Conservation (phyloP, 2,113 vertebrate species). For the Malurus alboscapulatus region DNA sequence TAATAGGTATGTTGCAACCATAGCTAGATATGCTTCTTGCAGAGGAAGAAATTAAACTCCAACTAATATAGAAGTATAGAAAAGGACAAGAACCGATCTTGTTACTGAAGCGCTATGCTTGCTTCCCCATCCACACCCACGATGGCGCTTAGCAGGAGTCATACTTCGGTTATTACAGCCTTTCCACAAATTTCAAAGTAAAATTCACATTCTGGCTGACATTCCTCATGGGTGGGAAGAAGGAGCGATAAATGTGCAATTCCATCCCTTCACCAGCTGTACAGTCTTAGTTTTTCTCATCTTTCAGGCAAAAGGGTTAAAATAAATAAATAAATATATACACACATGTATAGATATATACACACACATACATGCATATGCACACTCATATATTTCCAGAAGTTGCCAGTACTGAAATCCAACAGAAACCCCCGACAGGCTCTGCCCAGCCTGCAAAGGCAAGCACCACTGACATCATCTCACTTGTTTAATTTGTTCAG, state of each 20-base stretch:
- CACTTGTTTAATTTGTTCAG: background rate
- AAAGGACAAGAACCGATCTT: background rate
- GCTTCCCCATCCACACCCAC: background rate
- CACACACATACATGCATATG: fast-evolving
- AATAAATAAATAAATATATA: background rate
- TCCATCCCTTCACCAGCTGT: background rate
- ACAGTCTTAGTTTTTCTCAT: background rate
- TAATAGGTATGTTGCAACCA: background rate
- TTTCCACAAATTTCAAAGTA: background rate
- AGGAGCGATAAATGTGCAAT: background rate
- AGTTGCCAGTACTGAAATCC: background rate
- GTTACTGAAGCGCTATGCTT: background rate
- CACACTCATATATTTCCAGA: background rate
- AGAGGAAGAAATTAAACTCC: background rate
- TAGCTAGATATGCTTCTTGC: background rate
- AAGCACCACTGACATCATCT: background rate
- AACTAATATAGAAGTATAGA: background rate
- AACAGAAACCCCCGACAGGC: background rate
- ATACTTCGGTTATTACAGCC: background rate
- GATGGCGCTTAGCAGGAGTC: background rate
- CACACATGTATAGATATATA: background rate
- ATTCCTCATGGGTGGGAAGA: conserved; percentile 5
- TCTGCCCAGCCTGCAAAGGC: background rate
- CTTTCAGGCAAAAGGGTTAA: background rate
- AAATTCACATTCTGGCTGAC: conserved; percentile 4